Base-by-base conservation (phyloP, 2,113 vertebrate species). In the Forbesichthys agassizii region DNA sequence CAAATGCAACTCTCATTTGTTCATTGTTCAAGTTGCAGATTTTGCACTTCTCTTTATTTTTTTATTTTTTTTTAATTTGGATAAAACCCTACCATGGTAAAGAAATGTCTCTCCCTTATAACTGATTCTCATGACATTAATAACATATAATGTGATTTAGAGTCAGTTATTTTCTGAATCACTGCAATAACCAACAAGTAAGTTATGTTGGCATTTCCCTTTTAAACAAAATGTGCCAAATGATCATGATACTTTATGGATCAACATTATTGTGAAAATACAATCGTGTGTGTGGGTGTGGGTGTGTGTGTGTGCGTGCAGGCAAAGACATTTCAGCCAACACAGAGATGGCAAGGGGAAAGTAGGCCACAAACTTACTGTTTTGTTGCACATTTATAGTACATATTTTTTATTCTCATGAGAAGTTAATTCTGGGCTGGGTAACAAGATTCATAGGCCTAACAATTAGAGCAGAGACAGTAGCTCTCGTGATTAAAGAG, bases 1-100 rank as follows among this genome's bases (percentile, higher is more conserved):
- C 0, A 42, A 42, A 42, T 42, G 36, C 1, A 5, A 5, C 36
- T 42, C 36, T 42, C 79, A 81, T 84, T 87, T 88, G 78, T 80
- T 75, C 64, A 83, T 83, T 88, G 82, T 90, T 89, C 78, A 74
- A 49, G 75, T 84, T 27, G 20, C 20, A 27, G 20, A 27, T 27
- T 27, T 27, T 27, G 9, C 48, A 36, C 66, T 42, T 62, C 10
- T 61, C 59, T 64, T 9, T 56, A 70, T 48, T n/a, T 14, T 0
- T 18, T n/a, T n/a, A n/a, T n/a, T n/a, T n/a, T 9, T 60, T 33
- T 68, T 72, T 9, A 67, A 60, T 69, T 80, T 72, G 72, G 57
- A 76, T 71, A 42, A 84, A 79, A 75, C 33, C 58, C 54, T 73
- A 61, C 64, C n/a, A 58, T 56, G 14, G 55, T 9, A 64, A 65